Conservation (phyloP, 2,113 vertebrate species). For the Hirundichthys speculiger region DNA sequence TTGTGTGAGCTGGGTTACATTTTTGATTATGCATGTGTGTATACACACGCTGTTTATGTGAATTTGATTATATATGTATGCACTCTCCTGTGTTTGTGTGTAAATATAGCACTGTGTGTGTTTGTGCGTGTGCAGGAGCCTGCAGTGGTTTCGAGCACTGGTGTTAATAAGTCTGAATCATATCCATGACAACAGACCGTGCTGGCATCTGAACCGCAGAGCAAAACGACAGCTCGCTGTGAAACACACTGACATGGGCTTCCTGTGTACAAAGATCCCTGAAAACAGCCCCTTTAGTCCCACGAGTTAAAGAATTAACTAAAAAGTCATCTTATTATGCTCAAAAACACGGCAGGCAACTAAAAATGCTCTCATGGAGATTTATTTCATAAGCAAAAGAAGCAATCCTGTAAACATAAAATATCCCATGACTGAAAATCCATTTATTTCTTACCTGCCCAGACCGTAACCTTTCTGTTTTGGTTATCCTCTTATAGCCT, state of each 20-base stretch:
- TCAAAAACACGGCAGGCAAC: neutral
- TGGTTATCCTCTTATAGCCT: neutral
- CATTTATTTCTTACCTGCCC: too few relatives aligned
- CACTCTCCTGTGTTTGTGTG: slow-evolving; percentile 22
- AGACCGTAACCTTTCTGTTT: too few relatives aligned
- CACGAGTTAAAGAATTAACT: slow-evolving; percentile 7
- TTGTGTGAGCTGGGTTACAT: slow-evolving; percentile 14
- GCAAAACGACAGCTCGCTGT: slow-evolving; percentile 71
- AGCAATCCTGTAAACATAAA: too few relatives aligned
- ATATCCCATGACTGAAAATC: too few relatives aligned
- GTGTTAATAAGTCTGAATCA: slow-evolving; percentile 74
- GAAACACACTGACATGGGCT: slow-evolving; percentile 43
- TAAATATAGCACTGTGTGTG: neutral
- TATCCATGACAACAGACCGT: slow-evolving; percentile 78
- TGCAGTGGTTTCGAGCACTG: slow-evolving; percentile 51
- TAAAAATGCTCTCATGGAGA: too few relatives aligned
- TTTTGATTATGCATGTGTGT: slow-evolving; percentile 17
- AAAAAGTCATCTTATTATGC: slow-evolving; percentile 1
- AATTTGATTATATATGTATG: slow-evolving; percentile 29
- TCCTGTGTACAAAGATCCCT: slow-evolving; percentile 29
- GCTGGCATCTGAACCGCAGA: slow-evolving; percentile 70
- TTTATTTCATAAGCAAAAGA: too few relatives aligned
- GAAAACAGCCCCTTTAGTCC: neutral
- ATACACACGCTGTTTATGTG: neutral
- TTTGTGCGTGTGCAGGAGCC: slow-evolving; percentile 23